Evolutionary conservation across 2,888 invertebrate species (phyloP).

Genomic region (Trileptium ribeirensis): DNA sequence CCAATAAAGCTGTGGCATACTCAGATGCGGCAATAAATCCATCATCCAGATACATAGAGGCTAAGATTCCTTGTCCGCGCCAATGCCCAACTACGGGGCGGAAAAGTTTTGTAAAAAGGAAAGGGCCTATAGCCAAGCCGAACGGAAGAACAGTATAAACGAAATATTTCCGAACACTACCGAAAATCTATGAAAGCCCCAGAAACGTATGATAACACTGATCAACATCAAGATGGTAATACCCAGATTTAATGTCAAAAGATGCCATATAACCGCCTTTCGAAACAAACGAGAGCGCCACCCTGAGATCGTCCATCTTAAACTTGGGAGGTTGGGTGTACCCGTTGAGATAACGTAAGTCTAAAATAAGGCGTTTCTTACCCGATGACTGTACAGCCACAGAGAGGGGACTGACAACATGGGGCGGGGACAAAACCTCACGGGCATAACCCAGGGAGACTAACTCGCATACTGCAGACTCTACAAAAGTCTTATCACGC

Average conservation of each 20-base stretch:
- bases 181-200: not conserved
- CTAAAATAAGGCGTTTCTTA: not conserved
- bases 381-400: not conserved
- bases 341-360: not conserved
- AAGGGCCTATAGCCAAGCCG: constrained; percentile 9
- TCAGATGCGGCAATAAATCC: not conserved
- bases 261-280: not conserved
- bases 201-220: not conserved
- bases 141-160: constrained; percentile 9
- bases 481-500: not conserved
- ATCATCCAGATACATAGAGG: not conserved
- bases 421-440: not conserved
- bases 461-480: not conserved
- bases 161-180: not conserved
- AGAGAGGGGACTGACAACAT: constrained; percentile 15
- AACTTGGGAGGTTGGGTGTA: not conserved
- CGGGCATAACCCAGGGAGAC: not conserved
- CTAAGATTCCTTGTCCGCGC: not conserved
- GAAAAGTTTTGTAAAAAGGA: not conserved
- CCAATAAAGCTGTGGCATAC: not conserved
- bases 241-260: constrained; percentile 17
- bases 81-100: not conserved
- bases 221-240: constrained; percentile 1
- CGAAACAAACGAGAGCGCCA: not conserved
- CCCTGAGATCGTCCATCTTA: not conserved